Base-by-base conservation (phyloP, 2,888 invertebrate species). In the Drosophila anceps region DNA sequence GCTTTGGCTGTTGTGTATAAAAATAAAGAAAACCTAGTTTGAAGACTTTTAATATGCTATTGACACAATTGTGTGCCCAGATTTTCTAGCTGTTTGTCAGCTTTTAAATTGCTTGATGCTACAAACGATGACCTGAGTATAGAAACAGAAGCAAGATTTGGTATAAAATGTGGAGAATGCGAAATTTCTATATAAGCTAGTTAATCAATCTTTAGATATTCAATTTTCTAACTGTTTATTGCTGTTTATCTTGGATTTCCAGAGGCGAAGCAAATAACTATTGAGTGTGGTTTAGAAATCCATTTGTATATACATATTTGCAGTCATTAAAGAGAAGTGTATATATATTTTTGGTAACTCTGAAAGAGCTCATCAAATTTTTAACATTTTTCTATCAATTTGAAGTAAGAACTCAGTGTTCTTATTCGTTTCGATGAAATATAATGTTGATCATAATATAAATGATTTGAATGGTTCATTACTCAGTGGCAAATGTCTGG, bases 31-130 rank as follows among this genome's bases (percentile, higher is more conserved):
- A 73, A 48, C 3, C 18, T 39, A 9, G 31, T 27, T 54, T 55
- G n/a, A 51, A 64, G 46, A 50, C 29, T 53, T 77, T 69, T 66
- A 53, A 41, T 10, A 15, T 33, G 18, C 27, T 13, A n/a, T 53
- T 13, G 8, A 2, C 24, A 48, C 70, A 65, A 54, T 65, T 75
- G 43, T 27, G 13, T 53, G 20, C 2, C 62, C 4, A 18, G 15
- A 44, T 27, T 24, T 29, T 48, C 48, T 29, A 13, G 10, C 15
- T 8, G 2, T 10, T 20, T 46, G 15, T 27, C 46, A 18, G 3
- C 31, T 7, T 1, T 50, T 18, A 6, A 33, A 20, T 20, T 33
- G 33, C 33, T 33, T 33, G 31, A 50, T 18, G n/a, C 3, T 1
- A 3, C 4, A 35, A 35, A 35, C n/a, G 10, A 15, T 27, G 13